These are phyloP conservation scores for Acleris sparsana DNA, from an alignment of 2,888 invertebrate genomes.

Conservation along the genomic window DNA sequence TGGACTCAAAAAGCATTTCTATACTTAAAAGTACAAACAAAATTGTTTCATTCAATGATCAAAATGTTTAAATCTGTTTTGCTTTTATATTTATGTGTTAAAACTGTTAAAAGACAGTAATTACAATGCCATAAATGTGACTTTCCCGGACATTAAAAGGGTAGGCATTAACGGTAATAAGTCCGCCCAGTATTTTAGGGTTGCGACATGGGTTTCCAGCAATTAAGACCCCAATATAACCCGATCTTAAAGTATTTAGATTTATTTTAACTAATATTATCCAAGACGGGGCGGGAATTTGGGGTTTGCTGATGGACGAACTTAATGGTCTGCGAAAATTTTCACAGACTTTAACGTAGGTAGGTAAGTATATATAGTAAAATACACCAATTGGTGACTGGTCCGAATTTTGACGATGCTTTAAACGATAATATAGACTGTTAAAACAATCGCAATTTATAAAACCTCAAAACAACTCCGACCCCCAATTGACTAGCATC, in stretches of 20 bases:
- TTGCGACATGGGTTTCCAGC: constrained; percentile 2
- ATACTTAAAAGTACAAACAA: too few relatives aligned
- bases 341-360: too few relatives aligned
- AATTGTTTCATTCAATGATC: too few relatives aligned
- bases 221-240: constrained; percentile 10
- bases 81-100: too few relatives aligned
- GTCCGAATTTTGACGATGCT: too few relatives aligned
- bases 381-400: too few relatives aligned
- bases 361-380: too few relatives aligned
- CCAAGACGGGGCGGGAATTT: not conserved
- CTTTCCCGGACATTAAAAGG: constrained; percentile 17
- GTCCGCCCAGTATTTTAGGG: constrained; percentile 8
- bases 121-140: constrained; percentile 13
- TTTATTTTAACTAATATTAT: not conserved
- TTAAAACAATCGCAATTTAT: too few relatives aligned
- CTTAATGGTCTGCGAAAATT: too few relatives aligned
- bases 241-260: constrained; percentile 6
- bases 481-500: constrained; percentile 41
- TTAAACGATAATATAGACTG: too few relatives aligned
- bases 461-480: constrained; percentile 18
- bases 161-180: constrained; percentile 25
- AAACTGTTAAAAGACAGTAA: constrained; percentile 3
- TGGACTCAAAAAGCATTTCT: too few relatives aligned
- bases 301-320: not conserved
- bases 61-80: too few relatives aligned